Evolutionary conservation across 2,797 vertebrate genomes (phyloP).

Genomic region (Rallus crepitans): DNA sequence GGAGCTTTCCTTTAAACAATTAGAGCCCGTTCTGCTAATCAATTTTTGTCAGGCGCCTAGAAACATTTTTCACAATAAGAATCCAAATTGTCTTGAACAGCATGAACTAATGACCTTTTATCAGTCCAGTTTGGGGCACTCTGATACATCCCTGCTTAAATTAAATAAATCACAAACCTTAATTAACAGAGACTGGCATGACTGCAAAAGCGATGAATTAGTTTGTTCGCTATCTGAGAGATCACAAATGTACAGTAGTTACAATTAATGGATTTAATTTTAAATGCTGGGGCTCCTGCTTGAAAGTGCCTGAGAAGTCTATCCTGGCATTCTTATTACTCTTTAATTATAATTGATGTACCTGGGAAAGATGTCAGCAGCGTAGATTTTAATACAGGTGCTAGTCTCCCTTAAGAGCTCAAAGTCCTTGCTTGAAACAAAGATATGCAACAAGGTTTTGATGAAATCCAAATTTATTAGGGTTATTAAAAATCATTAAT

Average conservation of each 20-base stretch:
- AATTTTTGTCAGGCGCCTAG: constrained; percentile 30
- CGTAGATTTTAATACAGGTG: constrained; percentile 38
- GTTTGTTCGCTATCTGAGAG: constrained; percentile 56
- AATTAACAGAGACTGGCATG: constrained; percentile 63
- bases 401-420: constrained; percentile 9
- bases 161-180: constrained; percentile 73
- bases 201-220: constrained; percentile 67
- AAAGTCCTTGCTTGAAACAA: background rate
- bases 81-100: constrained; percentile 32
- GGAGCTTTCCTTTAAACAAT: constrained; percentile 26
- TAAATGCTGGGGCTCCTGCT: constrained; percentile 46
- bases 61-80: constrained; percentile 22
- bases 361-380: constrained; percentile 67
- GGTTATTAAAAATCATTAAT: constrained; percentile 77
- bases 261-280: constrained; percentile 78
- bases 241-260: constrained; percentile 67
- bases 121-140: constrained; percentile 50
- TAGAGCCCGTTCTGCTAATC: constrained; percentile 2
- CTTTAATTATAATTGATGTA: constrained; percentile 79
- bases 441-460: constrained; percentile 67
- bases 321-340: constrained; percentile 69
- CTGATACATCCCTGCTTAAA: background rate
- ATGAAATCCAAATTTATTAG: constrained; percentile 78
- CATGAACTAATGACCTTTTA: constrained; percentile 53
- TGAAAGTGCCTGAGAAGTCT: constrained; percentile 64